phyloP scores from a whole-genome alignment of 2,888 invertebrate genomes.

The Panzeria rudis region DNA sequence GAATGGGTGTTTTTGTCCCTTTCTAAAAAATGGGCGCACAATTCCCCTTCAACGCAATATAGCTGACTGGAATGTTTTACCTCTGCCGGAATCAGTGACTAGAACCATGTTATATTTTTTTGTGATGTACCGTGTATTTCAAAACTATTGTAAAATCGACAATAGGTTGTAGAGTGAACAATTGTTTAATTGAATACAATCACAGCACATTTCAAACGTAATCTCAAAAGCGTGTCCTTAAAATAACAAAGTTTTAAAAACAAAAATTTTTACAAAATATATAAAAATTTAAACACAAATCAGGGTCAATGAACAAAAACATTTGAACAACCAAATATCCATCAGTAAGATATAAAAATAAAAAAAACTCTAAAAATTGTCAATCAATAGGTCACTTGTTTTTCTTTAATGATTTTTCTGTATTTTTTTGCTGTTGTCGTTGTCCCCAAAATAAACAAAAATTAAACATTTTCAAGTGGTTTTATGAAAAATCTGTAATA shows the following conservation, averaged over 20 bases:
- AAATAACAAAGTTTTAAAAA: constrained; percentile 3
- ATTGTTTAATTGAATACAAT: not conserved
- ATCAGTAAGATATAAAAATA: constrained; percentile 32
- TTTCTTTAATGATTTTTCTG: constrained; percentile 33
- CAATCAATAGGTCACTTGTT: constrained; percentile 70
- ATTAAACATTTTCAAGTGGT: constrained; percentile 67
- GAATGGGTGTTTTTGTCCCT: too few species aligned
- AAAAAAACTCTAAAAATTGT: constrained; percentile 52
- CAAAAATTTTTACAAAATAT: not conserved
- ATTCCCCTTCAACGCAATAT: too few species aligned
- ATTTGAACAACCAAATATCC: not conserved
- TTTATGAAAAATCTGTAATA: constrained; percentile 36
- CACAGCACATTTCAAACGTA: not conserved
- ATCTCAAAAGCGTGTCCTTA: constrained; percentile 27
- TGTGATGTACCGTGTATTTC: too few species aligned
- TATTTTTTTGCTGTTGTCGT: not conserved
- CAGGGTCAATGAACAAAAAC: constrained; percentile 56
- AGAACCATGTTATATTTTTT: too few species aligned
- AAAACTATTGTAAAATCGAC: not conserved
- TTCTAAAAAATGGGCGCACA: too few species aligned
- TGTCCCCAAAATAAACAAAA: constrained; percentile 57
- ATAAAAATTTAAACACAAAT: constrained; percentile 22
- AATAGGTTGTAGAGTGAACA: too few species aligned
- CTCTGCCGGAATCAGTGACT: too few species aligned
- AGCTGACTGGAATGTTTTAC: too few species aligned